phyloP scores from a whole-genome alignment of 2,888 invertebrate genomes.

The Schizaphis graminum region DNA sequence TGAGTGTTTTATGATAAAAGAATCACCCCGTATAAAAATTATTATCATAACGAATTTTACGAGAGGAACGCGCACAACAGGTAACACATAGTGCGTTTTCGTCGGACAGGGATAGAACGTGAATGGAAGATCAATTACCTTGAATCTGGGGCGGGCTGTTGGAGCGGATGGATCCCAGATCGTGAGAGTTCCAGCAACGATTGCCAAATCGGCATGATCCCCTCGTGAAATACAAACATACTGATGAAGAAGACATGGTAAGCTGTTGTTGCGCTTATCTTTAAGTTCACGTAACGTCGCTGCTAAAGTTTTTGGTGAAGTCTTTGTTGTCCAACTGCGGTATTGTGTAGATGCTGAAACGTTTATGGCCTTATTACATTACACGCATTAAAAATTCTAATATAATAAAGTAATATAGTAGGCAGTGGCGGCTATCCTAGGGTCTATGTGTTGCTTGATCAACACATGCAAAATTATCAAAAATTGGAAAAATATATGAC shows the following conservation, averaged over 20 bases:
- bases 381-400: too few species aligned
- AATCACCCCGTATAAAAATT: too few species aligned
- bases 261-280: not conserved
- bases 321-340: not conserved
- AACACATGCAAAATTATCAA: too few species aligned
- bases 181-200: constrained; percentile 58
- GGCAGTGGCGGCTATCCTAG: too few species aligned
- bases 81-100: not conserved
- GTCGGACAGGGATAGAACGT: not conserved
- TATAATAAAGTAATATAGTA: too few species aligned
- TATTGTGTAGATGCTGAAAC: not conserved
- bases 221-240: constrained; percentile 45
- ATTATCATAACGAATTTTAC: not conserved
- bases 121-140: not conserved
- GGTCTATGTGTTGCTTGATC: too few species aligned
- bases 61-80: not conserved
- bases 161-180: not conserved
- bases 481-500: too few species aligned
- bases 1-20: too few species aligned
- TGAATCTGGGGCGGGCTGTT: not conserved
- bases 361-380: too few species aligned
- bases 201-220: constrained; percentile 52
- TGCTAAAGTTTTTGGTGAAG: not conserved
- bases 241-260: not conserved
- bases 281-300: not conserved